Evolutionary conservation across 1,140 invertebrate species (phyloP).

Genomic region (Macrocentrus cingulum): DNA sequence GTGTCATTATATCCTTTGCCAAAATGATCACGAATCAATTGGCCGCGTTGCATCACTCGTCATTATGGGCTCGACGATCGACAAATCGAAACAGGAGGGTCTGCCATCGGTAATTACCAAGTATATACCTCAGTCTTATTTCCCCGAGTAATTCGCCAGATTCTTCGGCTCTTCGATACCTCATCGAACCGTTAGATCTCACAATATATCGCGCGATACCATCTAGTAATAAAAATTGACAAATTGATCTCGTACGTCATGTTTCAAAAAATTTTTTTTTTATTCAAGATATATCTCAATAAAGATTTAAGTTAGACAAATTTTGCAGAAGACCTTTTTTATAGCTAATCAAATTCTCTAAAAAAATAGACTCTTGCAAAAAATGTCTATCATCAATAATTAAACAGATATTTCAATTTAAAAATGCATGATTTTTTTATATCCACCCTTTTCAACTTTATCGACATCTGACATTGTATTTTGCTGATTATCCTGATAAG

Average conservation of each 20-base stretch:
- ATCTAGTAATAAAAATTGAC: neutral
- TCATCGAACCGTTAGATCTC: neutral
- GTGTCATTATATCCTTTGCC: constrained; percentile 7
- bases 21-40: constrained; percentile 21
- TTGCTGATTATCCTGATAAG: no score
- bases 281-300: no score
- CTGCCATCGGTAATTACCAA: neutral
- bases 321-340: no score
- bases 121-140: neutral
- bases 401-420: no score
- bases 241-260: neutral
- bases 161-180: neutral
- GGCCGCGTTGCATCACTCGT: neutral
- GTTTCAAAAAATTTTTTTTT: no score
- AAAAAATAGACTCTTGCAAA: neutral
- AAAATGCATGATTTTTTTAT: neutral
- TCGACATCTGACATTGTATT: no score
- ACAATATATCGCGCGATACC: neutral
- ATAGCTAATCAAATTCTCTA: no score
- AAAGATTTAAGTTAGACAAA: no score
- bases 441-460: neutral
- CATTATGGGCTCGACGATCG: neutral
- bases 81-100: constrained; percentile 1
- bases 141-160: neutral
- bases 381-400: neutral